Evolutionary conservation across 2,797 vertebrate genomes (phyloP), one percentile per base, ranked within the genome.

Genomic region (Gambusia yucatana): DNA sequence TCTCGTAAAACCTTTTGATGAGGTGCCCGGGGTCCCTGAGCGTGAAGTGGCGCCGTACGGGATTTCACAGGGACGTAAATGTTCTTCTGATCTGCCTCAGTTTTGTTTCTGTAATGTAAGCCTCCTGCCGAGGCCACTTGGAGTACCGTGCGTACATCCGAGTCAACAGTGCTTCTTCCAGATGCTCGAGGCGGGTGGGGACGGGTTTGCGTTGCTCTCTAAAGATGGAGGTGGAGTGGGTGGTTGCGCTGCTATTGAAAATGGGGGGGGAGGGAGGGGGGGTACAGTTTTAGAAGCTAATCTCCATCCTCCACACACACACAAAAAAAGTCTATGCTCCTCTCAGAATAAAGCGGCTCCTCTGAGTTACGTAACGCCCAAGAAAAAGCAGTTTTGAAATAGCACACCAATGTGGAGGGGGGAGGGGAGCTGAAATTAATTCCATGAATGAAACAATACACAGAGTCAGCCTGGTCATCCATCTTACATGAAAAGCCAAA

Each of bases 141-240:
- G 77, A 86, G 61, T 61, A 70, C 50, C 47, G 75, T 36, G 77
- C 88, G 85, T 67, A 41, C 14, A 67, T 67, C 71, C 61, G 28
- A 86, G 82, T 87, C 84, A 67, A 1, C 16, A 41, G 92, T 82
- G 85, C 79, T 43, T 91, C 92, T 91, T 85, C 89, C 92, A 91
- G 89, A 92, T 90, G 86, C 82, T 89, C 57, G 3, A 50, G 73
- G 33, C 17, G 9, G 43, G 57, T 65, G 77, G 73, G n/a, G 33
- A 30, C 43, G 73, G 48, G 73, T 81, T 82, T 81, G 75, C 50
- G 50, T 80, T 74, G 77, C 79, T 86, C 91, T 77, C 84, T 76
- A 86, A 83, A 84, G 87, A 78, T 91, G 88, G 82, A 88, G 94
- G 89, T 92, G 89, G 92, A 86, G 92, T 90, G 87, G 92, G 93